These are phyloP conservation scores for Melanotaenia nigrans DNA, from an alignment of 2,797 vertebrate species.

Conservation along the genomic window DNA sequence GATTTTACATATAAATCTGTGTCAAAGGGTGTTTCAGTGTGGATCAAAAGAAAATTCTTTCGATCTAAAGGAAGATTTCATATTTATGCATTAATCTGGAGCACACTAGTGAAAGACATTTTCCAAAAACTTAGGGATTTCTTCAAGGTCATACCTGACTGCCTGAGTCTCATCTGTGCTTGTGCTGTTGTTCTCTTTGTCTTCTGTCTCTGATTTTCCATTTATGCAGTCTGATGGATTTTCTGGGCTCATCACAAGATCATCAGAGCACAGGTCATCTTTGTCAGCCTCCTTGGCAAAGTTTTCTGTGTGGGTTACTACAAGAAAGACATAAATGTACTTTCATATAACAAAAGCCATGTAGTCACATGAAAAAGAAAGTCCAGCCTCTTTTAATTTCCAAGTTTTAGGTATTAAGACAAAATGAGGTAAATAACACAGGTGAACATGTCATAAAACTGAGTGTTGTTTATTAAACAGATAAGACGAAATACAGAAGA, in stretches of 20 bases:
- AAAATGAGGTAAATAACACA: not conserved
- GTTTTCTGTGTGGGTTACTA: conserved; percentile 37
- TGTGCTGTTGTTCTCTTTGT: conserved; percentile 77
- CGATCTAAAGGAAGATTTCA: not conserved
- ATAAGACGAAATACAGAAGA: not conserved
- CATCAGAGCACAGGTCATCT: conserved; percentile 53
- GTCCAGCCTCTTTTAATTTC: not conserved
- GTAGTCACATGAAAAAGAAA: not conserved
- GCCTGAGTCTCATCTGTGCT: conserved; percentile 74
- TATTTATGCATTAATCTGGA: not conserved
- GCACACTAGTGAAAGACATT: not conserved
- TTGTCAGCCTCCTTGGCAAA: conserved; percentile 32
- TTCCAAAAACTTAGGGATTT: not conserved
- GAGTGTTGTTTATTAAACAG: not conserved
- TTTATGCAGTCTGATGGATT: conserved; percentile 74
- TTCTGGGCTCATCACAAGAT: conserved; percentile 39
- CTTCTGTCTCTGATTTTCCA: conserved; percentile 69
- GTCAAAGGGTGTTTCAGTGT: not conserved
- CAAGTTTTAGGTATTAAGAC: not conserved
- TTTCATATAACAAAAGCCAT: not conserved
- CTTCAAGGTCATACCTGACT: conserved; percentile 79
- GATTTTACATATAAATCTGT: not conserved
- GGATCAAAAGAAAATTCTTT: not conserved
- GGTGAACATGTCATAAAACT: not conserved
- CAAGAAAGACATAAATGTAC: not conserved